These are phyloP conservation scores for Campoplex capitator DNA, from an alignment of 2,888 invertebrate species.

Conservation along the genomic window DNA sequence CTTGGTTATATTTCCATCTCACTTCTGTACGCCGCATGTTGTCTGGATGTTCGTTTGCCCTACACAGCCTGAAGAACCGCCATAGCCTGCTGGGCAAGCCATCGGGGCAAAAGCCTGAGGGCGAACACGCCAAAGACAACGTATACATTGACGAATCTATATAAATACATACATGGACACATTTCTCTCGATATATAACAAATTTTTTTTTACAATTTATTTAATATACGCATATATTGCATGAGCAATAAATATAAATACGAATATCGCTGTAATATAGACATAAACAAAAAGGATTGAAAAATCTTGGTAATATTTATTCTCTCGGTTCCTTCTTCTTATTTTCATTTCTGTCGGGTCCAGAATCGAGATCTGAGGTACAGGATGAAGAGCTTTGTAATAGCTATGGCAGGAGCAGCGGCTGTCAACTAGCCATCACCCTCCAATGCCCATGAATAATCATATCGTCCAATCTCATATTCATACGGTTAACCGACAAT, in stretches of 20 bases:
- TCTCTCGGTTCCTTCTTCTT: neutral
- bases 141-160: conserved; percentile 23
- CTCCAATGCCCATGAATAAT: conserved; percentile 80
- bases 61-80: conserved; percentile 64
- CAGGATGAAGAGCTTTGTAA: conserved; percentile 55
- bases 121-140: conserved; percentile 57
- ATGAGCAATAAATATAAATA: neutral
- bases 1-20: neutral
- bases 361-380: conserved; percentile 33
- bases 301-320: conserved; percentile 2
- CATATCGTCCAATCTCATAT: conserved; percentile 79
- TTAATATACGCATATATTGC: neutral
- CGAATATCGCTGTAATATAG: neutral
- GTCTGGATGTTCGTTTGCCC: conserved; percentile 64
- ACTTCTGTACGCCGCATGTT: conserved; percentile 64
- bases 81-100: conserved; percentile 48
- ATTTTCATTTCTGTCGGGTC: conserved; percentile 15
- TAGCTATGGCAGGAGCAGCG: conserved; percentile 73
- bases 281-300: conserved; percentile 4
- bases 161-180: neutral
- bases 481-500: conserved; percentile 71
- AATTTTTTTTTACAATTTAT: neutral
- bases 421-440: conserved; percentile 80
- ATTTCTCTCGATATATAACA: neutral
- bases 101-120: conserved; percentile 50